Base-by-base conservation (phyloP, 2,113 vertebrate species). In the Pionites leucogaster region DNA sequence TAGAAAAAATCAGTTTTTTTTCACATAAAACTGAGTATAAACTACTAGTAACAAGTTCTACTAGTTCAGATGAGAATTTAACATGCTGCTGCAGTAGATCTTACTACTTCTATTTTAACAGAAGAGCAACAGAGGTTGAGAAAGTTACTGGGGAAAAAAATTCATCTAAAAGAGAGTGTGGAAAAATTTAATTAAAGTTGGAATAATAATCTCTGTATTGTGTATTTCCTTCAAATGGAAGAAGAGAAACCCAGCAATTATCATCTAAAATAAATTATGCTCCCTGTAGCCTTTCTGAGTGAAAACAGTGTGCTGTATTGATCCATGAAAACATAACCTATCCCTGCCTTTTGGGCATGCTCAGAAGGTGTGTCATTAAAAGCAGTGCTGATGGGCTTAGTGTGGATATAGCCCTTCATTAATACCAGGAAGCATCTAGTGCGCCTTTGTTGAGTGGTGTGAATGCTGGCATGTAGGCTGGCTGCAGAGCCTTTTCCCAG, bases 111-210 rank as follows among this genome's bases (percentile, higher is more conserved):
- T 50, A 8, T 25, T 88, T 92, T 72, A 88, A 46, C 23, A 67
- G 59, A 82, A 77, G 11, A 88, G 37, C 16, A 80, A 24, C 13
- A 67, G 31, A 88, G 33, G 8, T 20, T 83, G 53, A 52, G 33
- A 63, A 85, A 94, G 28, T 55, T 84, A 63, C 19, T n/a, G 42
- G 8, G 25, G 28, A 63, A 78, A 96, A 71, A 77, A 19, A 82
- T 70, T 78, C 91, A 94, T 18, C 31, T 86, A 82, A 88, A 88
- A 75, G 37, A 86, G 2, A 7, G 20, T 95, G 50, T 83, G 22
- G 62, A 93, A 94, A 81, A 44, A 88, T 10, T 57, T 92, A 83
- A 90, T 92, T 96, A 65, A 95, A 94, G 5, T 17, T 80, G 17
- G 10, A 91, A 39, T 57, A 95, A 91, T 86, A 93, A 89, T 82